Base-by-base conservation (phyloP, 1,140 invertebrate species). In the Anoplolepis gracilipes region DNA sequence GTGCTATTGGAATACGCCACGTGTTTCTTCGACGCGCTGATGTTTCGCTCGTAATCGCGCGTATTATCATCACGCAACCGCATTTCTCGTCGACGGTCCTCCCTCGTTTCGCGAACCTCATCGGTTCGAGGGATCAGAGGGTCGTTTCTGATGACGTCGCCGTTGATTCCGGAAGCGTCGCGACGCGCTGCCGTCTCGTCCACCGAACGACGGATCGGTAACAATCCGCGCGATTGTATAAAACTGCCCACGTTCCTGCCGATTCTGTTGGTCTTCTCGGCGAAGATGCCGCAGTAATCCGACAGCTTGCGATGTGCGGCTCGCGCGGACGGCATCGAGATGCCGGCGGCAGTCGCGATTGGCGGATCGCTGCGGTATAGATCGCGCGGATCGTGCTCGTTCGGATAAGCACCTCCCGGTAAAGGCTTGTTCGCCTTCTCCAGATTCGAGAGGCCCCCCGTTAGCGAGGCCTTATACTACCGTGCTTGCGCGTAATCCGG, bases 401-500 rank as follows among this genome's bases (percentile, higher is more conserved):
- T 94, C 57, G 93, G 94, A 82, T 94, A 94, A 11, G 93, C 94
- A n/a, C 94, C 93, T 2, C 92, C 84, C 6, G 94, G 93, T 42
- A 94, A 87, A 36, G 94, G 94, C 77, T 95, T 95, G 87, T 93
- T 94, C 2, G 93, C 90, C 86, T 94, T 95, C 72, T 94, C 94
- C 16, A 95, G 88, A 87, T 94, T 95, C 77, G 93, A 93, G 76
- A 95, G 87, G 88, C 94, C 94, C 89, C 94, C 94, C 70, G 94
- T 94, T 91, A 94, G 90, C 90, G 94, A 94, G 92, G 94, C 94
- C 94, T 94, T 95, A 94, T 95, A 95, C 94, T 95, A 95, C 94
- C 94, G 94, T 61, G 93, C 92, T 46, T 96, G 96, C 0, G 96
- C 96, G 90, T 96, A 96, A 62, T 96, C 96, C 13, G 97, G 96